Base-by-base conservation (phyloP, 2,888 invertebrate genomes). In the Epistrophe eligans region DNA sequence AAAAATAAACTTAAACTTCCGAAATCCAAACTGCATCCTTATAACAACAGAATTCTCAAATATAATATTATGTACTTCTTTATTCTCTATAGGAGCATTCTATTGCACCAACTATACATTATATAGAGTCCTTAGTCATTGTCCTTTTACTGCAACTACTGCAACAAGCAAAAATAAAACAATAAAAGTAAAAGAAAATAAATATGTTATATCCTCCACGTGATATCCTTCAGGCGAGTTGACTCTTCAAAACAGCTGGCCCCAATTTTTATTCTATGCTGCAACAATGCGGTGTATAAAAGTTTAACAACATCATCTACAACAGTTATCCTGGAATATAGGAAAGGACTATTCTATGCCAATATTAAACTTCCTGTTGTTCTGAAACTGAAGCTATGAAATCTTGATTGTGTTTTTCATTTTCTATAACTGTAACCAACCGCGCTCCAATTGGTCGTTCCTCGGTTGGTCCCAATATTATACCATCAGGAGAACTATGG, bases 371-470 rank as follows among this genome's bases (percentile, higher is more conserved):
- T 43, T 45, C 48, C 50, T 32, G 43, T 52, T 45, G 19, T 28
- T 28, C 55, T 11, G 50, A 15, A 28, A 70, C 43, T 15, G 15
- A 43, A 45, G 48, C 82, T 83, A 76, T 82, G 79, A 87, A 87
- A 82, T 82, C 82, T 82, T 87, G 87, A 87, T 83, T 87, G 83
- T 83, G 83, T 83, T 87, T 87, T 82, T 76, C 79, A 87, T 82
- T 79, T 87, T 87, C 87, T 83, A 87, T 87, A 87, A 83, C 79
- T 87, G 87, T 83, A 83, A 87, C 87, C 79, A 87, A 87, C 79
- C 71, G 79, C 71, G 79, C 66, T 74, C 60, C 79, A 83, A 62
- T 62, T 62, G 62, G 62, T 62, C 62, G 40, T 60, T 17, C 1
- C 4, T 32, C 32, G 7, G 60, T 87, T 72, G 81, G 55, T 81